phyloP scores from a whole-genome alignment of 2,888 invertebrate species.

The Marasmarcha lunaedactyla region DNA sequence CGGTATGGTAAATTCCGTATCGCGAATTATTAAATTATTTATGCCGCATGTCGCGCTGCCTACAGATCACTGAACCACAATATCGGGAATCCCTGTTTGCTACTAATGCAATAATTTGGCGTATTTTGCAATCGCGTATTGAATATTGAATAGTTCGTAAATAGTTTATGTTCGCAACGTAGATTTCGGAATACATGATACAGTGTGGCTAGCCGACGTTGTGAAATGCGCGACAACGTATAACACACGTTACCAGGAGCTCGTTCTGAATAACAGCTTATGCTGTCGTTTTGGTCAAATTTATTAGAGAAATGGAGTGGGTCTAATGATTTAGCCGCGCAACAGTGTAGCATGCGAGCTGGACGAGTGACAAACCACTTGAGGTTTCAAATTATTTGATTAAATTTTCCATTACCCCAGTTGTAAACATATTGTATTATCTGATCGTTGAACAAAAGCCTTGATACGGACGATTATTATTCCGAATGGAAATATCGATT shows the following conservation, averaged over 20 bases:
- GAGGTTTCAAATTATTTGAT: background rate
- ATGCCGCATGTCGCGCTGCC: constrained; percentile 64
- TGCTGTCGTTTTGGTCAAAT: constrained; percentile 50
- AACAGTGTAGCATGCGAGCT: constrained; percentile 9
- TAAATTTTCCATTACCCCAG: constrained; percentile 1
- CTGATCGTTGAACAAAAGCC: background rate
- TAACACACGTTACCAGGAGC: constrained; percentile 58
- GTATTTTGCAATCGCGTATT: constrained; percentile 70
- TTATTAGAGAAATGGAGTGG: constrained; percentile 38
- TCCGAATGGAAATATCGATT: constrained; percentile 29
- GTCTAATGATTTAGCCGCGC: constrained; percentile 24
- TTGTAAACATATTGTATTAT: background rate
- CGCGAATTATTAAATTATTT: constrained; percentile 71
- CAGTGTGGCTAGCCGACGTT: constrained; percentile 40
- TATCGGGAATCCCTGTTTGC: constrained; percentile 68
- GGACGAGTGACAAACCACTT: background rate
- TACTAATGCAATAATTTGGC: constrained; percentile 71
- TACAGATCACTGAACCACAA: constrained; percentile 64
- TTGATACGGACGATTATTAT: constrained; percentile 21
- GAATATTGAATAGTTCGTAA: constrained; percentile 68
- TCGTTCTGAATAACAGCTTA: constrained; percentile 50
- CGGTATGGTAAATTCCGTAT: constrained; percentile 68
- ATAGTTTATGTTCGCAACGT: constrained; percentile 66
- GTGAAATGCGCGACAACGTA: constrained; percentile 56
- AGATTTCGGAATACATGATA: constrained; percentile 64